Evolutionary conservation across 2,888 invertebrate species (phyloP).

Genomic region (Watsonalla binaria): DNA sequence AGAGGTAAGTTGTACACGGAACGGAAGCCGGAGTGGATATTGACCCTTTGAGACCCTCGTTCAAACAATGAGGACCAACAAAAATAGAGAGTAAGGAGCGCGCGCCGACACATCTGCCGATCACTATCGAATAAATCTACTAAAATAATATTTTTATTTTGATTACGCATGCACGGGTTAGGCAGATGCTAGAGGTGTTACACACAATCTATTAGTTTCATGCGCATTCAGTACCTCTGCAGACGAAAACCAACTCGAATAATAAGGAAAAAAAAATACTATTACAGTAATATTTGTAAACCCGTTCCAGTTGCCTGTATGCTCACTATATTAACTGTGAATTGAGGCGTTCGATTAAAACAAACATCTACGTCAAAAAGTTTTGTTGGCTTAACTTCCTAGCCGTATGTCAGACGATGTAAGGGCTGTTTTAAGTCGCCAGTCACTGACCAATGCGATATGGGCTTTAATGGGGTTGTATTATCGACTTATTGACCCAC

Average conservation of each 20-base stretch:
- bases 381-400: slow-evolving; percentile 8
- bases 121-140: slow-evolving; percentile 76
- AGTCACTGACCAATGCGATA: slow-evolving; percentile 61
- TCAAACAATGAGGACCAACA: slow-evolving; percentile 66
- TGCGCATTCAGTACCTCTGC: slow-evolving; percentile 6
- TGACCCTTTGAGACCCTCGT: slow-evolving; percentile 63
- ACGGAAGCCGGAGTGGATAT: slow-evolving; percentile 68
- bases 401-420: slow-evolving; percentile 42
- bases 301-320: no score
- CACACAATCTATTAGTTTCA: slow-evolving; percentile 26
- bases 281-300: background rate
- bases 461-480: slow-evolving; percentile 54
- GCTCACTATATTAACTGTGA: no score
- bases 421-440: slow-evolving; percentile 62
- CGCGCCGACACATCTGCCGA: slow-evolving; percentile 68
- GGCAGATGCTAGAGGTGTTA: slow-evolving; percentile 64
- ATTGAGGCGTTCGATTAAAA: background rate
- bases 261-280: slow-evolving; percentile 1
- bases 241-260: background rate
- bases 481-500: slow-evolving; percentile 67
- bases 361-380: background rate
- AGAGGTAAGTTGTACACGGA: slow-evolving; percentile 48
- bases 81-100: slow-evolving; percentile 62
- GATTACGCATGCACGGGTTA: slow-evolving; percentile 70
- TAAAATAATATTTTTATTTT: slow-evolving; percentile 78